These are phyloP conservation scores for Athene cunicularia DNA, from an alignment of 2,113 vertebrate genomes.

Conservation along the genomic window DNA sequence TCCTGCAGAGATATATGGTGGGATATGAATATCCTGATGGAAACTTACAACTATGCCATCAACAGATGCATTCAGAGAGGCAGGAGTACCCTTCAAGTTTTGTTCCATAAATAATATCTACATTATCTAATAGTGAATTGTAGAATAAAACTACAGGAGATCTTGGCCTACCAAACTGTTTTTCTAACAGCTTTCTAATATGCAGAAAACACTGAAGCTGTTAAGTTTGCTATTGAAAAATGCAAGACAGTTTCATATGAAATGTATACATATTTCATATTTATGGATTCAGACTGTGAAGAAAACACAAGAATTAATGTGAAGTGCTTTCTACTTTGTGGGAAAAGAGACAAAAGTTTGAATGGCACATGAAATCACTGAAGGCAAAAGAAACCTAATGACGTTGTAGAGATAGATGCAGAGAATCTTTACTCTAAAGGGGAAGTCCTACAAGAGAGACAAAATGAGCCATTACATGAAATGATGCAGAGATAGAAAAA, in stretches of 20 bases:
- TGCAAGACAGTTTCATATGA: neutral
- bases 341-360: neutral
- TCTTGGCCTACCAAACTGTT: neutral
- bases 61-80: neutral
- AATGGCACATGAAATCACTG: neutral
- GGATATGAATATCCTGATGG: neutral
- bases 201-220: neutral
- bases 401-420: neutral
- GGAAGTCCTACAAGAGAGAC: neutral
- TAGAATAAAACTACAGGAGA: conserved; percentile 1
- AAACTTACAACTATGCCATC: neutral
- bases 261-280: neutral
- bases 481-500: neutral
- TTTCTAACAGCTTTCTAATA: neutral
- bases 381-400: neutral
- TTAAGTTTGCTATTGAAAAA: neutral
- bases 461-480: neutral
- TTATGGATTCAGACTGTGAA: neutral
- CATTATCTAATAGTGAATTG: neutral
- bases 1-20: neutral
- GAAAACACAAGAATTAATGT: neutral
- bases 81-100: neutral
- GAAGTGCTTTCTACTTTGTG: neutral
- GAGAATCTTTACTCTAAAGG: neutral
- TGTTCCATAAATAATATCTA: neutral